Evolutionary conservation across 2,113 vertebrate genomes (phyloP).

Genomic region (Panthera leo): DNA sequence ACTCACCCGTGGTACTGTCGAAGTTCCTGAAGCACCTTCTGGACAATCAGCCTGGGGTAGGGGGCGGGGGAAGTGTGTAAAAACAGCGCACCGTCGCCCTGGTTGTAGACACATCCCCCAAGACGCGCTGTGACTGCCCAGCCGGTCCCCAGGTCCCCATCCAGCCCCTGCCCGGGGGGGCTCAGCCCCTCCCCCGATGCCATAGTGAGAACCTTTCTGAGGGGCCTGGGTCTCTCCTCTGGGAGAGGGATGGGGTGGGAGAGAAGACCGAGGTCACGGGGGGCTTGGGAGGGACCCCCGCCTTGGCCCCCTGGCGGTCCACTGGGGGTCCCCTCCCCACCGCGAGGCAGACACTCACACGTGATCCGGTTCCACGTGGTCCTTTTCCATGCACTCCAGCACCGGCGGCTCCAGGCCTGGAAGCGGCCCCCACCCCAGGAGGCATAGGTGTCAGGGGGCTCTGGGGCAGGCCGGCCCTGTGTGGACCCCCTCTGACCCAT

Average conservation of each 20-base stretch:
- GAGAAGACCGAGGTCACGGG: background rate
- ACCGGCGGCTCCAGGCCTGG: constrained; percentile 79
- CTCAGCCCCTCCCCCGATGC: background rate
- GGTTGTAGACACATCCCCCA: background rate
- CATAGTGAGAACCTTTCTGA: fast-evolving
- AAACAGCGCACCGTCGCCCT: background rate
- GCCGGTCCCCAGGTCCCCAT: fast-evolving
- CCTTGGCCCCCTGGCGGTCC: background rate
- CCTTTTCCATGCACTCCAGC: constrained; percentile 86
- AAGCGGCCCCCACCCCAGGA: background rate
- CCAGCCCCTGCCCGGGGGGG: no score
- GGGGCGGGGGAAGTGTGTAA: background rate
- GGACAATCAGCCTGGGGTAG: constrained; percentile 92
- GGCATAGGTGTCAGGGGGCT: background rate
- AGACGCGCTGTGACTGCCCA: fast-evolving
- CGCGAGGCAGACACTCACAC: constrained; percentile 80
- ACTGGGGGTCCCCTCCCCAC: background rate
- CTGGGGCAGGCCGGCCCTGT: background rate
- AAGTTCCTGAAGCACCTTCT: constrained; percentile 96
- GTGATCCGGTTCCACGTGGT: constrained; percentile 85
- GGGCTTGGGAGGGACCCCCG: background rate
- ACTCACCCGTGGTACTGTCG: constrained; percentile 96
- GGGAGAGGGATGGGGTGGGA: background rate
- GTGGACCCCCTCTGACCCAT: background rate
- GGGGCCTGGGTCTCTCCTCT: background rate